Evolutionary conservation across 2,888 invertebrate species (phyloP).

Genomic region (Aelia acuminata): DNA sequence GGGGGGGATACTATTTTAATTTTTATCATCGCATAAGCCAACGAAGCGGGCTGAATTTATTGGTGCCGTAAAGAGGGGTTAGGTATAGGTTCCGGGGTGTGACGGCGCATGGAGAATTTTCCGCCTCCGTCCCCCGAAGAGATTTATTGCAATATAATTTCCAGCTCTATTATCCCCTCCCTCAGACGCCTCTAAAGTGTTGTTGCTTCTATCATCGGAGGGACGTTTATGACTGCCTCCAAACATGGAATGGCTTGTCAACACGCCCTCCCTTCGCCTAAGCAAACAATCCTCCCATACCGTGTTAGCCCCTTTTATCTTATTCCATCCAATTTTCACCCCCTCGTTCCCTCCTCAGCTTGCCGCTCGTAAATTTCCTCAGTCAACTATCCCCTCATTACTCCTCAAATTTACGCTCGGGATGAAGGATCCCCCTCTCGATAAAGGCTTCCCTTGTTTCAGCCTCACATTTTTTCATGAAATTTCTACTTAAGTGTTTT

Average conservation of each 20-base stretch:
- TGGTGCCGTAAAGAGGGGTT: conserved; percentile 19
- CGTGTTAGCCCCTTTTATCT: conserved; percentile 8
- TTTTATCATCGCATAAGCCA: conserved; percentile 9
- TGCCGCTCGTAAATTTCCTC: neutral
- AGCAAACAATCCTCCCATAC: conserved; percentile 17
- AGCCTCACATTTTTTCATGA: too few relatives aligned
- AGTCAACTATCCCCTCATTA: conserved; percentile 28
- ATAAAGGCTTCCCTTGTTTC: neutral
- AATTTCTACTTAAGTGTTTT: too few relatives aligned
- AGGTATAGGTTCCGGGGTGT: conserved; percentile 33
- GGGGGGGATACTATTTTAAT: conserved; percentile 4
- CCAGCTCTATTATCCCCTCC: conserved; percentile 13
- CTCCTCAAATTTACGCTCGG: neutral
- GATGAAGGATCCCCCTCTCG: neutral
- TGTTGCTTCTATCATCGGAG: neutral
- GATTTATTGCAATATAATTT: conserved; percentile 42
- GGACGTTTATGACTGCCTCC: neutral
- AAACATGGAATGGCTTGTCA: neutral
- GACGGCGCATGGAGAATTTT: conserved; percentile 15
- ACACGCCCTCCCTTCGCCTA: neutral
- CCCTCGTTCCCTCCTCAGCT: neutral
- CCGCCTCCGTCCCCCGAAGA: neutral
- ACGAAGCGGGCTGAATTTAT: neutral
- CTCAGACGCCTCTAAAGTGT: neutral
- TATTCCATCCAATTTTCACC: conserved; percentile 14